A percentile compares a stretch with the other conserved stretches of the same genome.
Evolutionary conservation across 1,140 invertebrate genomes (phyloP).

Genomic region (Procambarus virginalis): DNA sequence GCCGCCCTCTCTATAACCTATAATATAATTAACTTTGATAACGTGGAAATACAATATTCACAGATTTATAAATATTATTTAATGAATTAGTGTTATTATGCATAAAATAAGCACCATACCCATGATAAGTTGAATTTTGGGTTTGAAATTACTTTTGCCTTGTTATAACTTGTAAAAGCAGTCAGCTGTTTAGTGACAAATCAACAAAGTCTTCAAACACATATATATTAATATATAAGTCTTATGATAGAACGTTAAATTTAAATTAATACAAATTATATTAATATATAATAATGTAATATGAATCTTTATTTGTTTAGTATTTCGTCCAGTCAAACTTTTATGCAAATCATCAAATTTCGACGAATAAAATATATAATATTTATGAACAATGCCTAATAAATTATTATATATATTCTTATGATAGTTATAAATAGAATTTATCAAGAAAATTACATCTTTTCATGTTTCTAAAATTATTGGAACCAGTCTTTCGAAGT

Average conservation of each 20-base stretch:
- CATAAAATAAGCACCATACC: too few species aligned
- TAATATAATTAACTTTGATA: too few species aligned
- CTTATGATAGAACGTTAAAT: neutral
- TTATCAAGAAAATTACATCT: neutral
- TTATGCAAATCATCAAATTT: neutral
- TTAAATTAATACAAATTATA: neutral
- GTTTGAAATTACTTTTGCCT: constrained; percentile 33
- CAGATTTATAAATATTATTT: too few species aligned
- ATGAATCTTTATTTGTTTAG: neutral
- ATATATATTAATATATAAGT: neutral
- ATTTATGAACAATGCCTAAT: neutral
- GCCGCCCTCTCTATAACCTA: too few species aligned
- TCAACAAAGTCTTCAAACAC: neutral
- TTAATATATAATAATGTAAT: neutral
- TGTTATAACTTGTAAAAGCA: neutral
- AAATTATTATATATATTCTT: neutral
- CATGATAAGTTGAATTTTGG: too few species aligned
- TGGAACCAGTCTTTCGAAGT: constrained; percentile 41
- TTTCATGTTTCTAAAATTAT: constrained; percentile 19
- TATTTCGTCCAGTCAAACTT: neutral
- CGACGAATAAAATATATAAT: neutral
- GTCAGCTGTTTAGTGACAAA: constrained; percentile 47
- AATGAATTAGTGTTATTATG: too few species aligned
- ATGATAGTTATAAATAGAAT: neutral
- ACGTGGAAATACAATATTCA: too few species aligned